Evolutionary conservation across 2,113 vertebrate genomes (phyloP), one percentile per base, ranked within the genome.

Genomic region (Dascyllus trimaculatus): DNA sequence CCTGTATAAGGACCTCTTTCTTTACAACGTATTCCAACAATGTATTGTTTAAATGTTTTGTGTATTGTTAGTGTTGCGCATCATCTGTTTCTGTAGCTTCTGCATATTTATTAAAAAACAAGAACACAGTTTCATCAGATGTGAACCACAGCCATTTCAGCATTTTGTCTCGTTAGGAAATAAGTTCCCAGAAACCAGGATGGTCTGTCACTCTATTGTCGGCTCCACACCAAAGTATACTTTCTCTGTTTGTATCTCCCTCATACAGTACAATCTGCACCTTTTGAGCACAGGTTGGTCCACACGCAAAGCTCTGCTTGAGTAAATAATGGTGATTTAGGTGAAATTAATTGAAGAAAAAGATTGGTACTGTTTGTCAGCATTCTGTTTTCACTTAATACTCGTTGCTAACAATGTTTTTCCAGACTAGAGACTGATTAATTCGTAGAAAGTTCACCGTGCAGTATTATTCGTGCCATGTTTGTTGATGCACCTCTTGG

Each of bases 61-160:
- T 71, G 54, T 81, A 32, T 57, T 81, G 3, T 80, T 79, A 35
- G 17, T 60, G 18, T 64, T 63, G n/a, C 58, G 40, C 51, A 25
- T 82, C 49, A 52, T 46, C 11, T 74, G 46, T 83, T 72, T 78
- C 26, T 62, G 32, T 76, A 74, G 57, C 54, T 83, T 64, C 78
- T 87, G 49, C 62, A 10, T 92, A 92, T 92, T 93, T 93, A 93
- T 93, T 92, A 53, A 85, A 80, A 35, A 63, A 57, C n/a, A 14
- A 87, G 19, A 81, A n/a, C 6, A 26, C 52, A 11, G 22, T 54
- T 77, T 72, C 32, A 24, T 61, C n/a, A 67, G 40, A 63, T 1
- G 1, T 66, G 9, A 32, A 10, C 21, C 51, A 21, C 11, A 29
- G 45, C 18, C 49, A 51, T 5, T 6, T 56, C 24, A 19, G 59